phyloP scores from a whole-genome alignment of 2,797 vertebrate species.

The Notoglanidium macrostoma region DNA sequence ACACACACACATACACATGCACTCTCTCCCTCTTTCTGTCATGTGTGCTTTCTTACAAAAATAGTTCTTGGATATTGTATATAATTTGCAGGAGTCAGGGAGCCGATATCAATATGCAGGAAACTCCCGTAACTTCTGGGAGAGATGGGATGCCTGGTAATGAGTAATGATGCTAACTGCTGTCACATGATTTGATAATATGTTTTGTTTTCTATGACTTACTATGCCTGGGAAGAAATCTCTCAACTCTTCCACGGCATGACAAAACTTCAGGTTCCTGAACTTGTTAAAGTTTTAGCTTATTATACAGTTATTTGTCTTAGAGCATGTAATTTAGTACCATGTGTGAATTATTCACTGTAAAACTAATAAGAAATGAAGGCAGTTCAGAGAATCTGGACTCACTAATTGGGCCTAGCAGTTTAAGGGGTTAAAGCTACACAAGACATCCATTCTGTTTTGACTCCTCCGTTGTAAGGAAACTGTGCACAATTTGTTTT shows the following conservation, averaged over 20 bases:
- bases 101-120: no score
- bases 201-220: not conserved
- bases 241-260: not conserved
- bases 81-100: no score
- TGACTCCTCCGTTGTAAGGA: not conserved
- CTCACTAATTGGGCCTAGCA: not conserved
- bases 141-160: not conserved
- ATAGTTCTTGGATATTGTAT: no score
- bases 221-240: not conserved
- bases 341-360: not conserved
- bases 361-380: not conserved
- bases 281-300: not conserved
- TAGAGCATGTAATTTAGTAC: not conserved
- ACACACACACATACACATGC: no score
- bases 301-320: not conserved
- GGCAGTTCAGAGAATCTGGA: not conserved
- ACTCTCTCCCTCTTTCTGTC: no score
- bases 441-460: not conserved
- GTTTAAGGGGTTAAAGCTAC: not conserved
- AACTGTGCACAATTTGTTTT: constrained; percentile 17
- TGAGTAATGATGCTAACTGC: not conserved
- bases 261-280: not conserved
- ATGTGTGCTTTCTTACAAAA: no score
- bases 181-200: not conserved
- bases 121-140: no score